A percentile compares a stretch with the other conserved stretches of the same genome.
These are phyloP conservation scores for Pantherophis alleghaniensis DNA, from an alignment of 2,797 vertebrate genomes.

Conservation along the genomic window DNA sequence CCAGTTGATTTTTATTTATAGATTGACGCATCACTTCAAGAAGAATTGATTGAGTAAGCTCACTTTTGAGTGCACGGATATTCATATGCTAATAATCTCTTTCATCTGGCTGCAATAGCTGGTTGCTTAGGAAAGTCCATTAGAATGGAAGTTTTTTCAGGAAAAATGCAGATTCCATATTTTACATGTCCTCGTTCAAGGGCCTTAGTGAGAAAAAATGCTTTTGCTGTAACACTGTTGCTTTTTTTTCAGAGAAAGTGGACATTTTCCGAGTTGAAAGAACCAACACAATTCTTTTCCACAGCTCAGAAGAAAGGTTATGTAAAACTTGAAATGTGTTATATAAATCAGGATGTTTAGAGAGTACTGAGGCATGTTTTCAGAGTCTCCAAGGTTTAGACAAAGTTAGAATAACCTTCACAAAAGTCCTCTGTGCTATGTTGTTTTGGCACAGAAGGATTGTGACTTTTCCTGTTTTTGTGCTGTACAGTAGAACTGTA, in stretches of 20 bases:
- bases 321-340: not conserved
- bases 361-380: not conserved
- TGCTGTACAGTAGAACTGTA: not conserved
- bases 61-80: not conserved
- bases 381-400: not conserved
- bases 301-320: not conserved
- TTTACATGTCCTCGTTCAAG: not conserved
- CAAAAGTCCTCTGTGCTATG: not conserved
- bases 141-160: not conserved
- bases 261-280: too few relatives aligned
- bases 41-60: not conserved
- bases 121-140: not conserved
- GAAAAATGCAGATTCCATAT: not conserved
- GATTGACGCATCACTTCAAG: not conserved
- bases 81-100: not conserved
- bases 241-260: not conserved
- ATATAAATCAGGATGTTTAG: not conserved
- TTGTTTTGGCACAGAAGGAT: not conserved
- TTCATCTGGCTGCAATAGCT: not conserved
- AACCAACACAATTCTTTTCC: not conserved
- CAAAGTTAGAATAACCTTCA: not conserved
- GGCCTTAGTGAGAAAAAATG: not conserved
- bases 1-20: not conserved
- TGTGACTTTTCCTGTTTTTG: not conserved
- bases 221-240: not conserved